Base-by-base conservation (phyloP, 2,797 vertebrate species). In the Sebastes diploproa region DNA sequence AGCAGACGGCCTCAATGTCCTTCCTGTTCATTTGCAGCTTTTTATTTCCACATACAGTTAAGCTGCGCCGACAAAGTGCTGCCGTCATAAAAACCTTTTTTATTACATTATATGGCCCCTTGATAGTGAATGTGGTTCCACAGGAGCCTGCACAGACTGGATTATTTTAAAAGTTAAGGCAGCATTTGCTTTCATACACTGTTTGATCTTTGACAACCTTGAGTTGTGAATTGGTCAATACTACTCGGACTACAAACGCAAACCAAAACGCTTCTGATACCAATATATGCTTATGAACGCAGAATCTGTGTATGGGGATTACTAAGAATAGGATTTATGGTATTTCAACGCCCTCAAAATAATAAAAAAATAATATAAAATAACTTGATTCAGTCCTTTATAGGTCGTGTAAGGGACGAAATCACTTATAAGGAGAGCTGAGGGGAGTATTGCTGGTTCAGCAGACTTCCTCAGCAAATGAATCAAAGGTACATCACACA, bases 1-100 rank as follows among this genome's bases (percentile, higher is more conserved):
- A 66, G 22, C 12, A 79, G 23, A 5, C 10, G 0, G 29, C 12
- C 42, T 76, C 32, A 34, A 7, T 69, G 71, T 50, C 34, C 29
- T 55, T 23, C 27, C 7, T 12, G 50, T 80, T 77, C 22, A 75
- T 75, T 82, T 85, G 72, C 38, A 75, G 59, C 60, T 84, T 69
- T 66, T 8, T 29, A 68, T n/a, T 77, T 81, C 62, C 64, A 76
- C 64, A 64, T 61, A 20, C 64, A 58, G 38, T 77, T 61, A 46
- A 72, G 50, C 11, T 42, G 50, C 54, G 38, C 34, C 25, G 7
- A 13, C 22, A 75, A 84, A 77, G 52, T 34, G 61, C 74, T 38
- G 54, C 68, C 10, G 2, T 76, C 66, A 61, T 78, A 50, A 79
- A 75, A 81, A 23, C 5, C 8, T 16, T 83, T 80, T 72, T 42